Base-by-base conservation (phyloP, 2,113 vertebrate genomes). In the Nymphicus hollandicus region DNA sequence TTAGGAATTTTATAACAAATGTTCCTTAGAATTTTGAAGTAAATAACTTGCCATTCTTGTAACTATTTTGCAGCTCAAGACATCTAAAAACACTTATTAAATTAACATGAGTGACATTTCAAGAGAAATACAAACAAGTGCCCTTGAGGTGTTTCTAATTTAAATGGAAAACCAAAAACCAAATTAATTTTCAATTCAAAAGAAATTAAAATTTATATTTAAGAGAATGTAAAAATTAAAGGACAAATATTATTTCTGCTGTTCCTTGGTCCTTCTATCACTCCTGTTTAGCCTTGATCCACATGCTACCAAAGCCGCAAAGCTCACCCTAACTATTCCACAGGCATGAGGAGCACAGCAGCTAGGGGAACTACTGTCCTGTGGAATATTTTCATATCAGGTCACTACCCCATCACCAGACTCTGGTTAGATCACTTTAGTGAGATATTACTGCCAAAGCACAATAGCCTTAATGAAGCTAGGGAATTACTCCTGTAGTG, bases 401-500 rank as follows among this genome's bases (percentile, higher is more conserved):
- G 37, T 92, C 77, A 64, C 27, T 50, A 74, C 50, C 68, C 73
- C 17, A 61, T 76, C 78, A 85, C 71, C 53, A 91, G 92, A 39
- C 81, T 93, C 93, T 97, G 83, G 86, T 93, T 95, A 93, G 93
- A 29, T 47, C 66, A 53, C 89, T 96, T 95, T 68, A 29, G 81
- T 92, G 94, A 89, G 89, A 96, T 97, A 95, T 96, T 93, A 94
- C 93, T 91, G 91, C 37, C 20, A 83, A 86, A 95, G 84, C 88
- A 96, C 94, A 96, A 88, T 82, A 93, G 76, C 93, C 84, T 95
- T 97, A 97, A 96, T 96, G 96, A 97, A 96, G 84, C 91, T 97
- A 96, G 95, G 95, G 95, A 97, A 95, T 91, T 94, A 96, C 93
- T 97, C 93, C n/a, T n/a, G n/a, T n/a, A n/a, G n/a, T n/a, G n/a